Percentiles rank a stretch among this genome's conserved stretches.
These are phyloP conservation scores for Paedocypris micromegethes DNA, from an alignment of 2,797 vertebrate genomes.

Conservation along the genomic window DNA sequence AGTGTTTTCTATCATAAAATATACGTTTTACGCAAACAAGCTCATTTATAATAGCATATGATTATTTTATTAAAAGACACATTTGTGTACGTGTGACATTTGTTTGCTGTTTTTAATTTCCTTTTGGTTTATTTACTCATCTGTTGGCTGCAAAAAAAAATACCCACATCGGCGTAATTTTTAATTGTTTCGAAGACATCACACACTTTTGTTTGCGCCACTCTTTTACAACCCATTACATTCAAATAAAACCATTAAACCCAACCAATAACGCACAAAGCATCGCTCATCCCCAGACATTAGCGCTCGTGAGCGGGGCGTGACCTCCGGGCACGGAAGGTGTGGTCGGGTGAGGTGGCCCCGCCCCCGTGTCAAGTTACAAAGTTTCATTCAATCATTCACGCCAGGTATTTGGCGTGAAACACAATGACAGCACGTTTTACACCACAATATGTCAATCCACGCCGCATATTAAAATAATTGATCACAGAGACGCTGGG, in stretches of 20 bases:
- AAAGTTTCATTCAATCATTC: slow-evolving; percentile 14
- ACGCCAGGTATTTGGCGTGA: background rate
- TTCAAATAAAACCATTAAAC: background rate
- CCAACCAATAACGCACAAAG: background rate
- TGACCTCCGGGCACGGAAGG: slow-evolving; percentile 44
- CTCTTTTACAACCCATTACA: background rate
- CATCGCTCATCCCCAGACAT: background rate
- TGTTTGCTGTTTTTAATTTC: no score
- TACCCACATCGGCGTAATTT: no score
- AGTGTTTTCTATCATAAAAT: no score
- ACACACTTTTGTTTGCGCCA: background rate
- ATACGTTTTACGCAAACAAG: no score
- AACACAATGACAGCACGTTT: background rate
- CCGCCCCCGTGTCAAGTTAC: slow-evolving; percentile 63
- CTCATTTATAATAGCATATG: no score
- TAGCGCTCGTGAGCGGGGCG: slow-evolving; percentile 9
- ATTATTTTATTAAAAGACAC: no score
- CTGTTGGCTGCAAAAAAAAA: no score
- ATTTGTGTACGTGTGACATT: no score
- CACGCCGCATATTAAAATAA: no score
- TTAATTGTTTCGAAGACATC: no score
- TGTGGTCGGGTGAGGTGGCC: slow-evolving; percentile 58
- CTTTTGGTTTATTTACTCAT: no score
- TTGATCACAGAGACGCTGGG: no score
- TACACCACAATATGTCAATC: background rate